Evolutionary conservation across 2,888 invertebrate species (phyloP), one percentile per base, ranked within the genome.

Genomic region (Tipula vernalis): DNA sequence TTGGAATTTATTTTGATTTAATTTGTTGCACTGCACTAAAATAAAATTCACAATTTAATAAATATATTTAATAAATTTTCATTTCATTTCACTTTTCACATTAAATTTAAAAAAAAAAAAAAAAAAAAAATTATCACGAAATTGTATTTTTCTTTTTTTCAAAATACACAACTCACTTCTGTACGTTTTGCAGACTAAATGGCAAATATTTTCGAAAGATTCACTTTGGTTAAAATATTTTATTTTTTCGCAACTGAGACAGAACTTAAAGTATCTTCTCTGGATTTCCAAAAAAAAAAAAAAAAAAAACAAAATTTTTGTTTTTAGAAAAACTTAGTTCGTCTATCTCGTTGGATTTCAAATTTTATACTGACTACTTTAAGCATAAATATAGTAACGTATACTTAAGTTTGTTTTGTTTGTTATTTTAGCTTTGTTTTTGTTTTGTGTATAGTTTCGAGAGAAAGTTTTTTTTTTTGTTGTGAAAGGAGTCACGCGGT

Each of bases 401-500:
- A 71, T 71, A 71, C 71, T 71, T 71, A 71, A 71, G 28, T 71
- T 51, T 71, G 71, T 8, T 51, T 71, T 71, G 71, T 71, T 71
- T 71, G 12, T 71, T 71, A 15, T 71, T 71, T 71, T 12, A 71
- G 10, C 28, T 71, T 71, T 71, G 71, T 71, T 51, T 51, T 51
- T 51, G 15, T 51, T 71, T 71, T 28, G 28, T 71, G 71, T 71
- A 39, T 71, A 71, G 71, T 71, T 71, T 71, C 12, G 10, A 71
- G 71, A 71, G 71, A 71, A 71, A 71, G 71, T 71, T 71, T 71
- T 71, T 57, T n/a, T 57, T 71, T 71, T 71, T 71, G 71, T 71
- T 71, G 71, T 71, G 71, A 71, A 71, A 71, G 71, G 71, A 71
- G 71, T 71, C 71, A 71, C 71, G 71, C 71, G 71, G 71, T 71